Percentiles rank a stretch among this genome's conserved stretches.
These are phyloP conservation scores for Netelia melanura DNA, from an alignment of 2,888 invertebrate genomes.

Conservation along the genomic window DNA sequence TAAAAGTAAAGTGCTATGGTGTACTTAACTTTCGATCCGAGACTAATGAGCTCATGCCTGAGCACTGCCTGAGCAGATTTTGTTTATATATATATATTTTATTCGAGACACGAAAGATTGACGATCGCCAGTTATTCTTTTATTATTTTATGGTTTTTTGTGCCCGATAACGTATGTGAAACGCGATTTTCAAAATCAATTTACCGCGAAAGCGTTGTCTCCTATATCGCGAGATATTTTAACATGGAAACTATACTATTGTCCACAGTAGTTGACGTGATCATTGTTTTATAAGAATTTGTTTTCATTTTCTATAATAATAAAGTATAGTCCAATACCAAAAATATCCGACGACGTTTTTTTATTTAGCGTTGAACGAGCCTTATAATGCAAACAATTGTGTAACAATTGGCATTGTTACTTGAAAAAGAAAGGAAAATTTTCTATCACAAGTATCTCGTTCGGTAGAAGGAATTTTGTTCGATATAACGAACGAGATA, in stretches of 20 bases:
- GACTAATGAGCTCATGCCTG: conserved; percentile 12
- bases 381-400: not conserved
- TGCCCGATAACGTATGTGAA: conserved; percentile 18
- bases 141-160: conserved; percentile 42
- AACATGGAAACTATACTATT: conserved; percentile 68
- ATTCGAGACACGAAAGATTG: conserved; percentile 49
- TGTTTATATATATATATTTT: conserved; percentile 39
- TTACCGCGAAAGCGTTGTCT: conserved; percentile 30
- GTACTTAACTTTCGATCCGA: conserved; percentile 63
- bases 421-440: not conserved
- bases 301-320: conserved; percentile 79
- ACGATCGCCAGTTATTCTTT: conserved; percentile 45
- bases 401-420: not conserved
- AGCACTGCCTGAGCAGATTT: conserved; percentile 38
- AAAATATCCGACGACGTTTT: conserved; percentile 34
- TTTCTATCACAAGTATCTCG: conserved; percentile 3
- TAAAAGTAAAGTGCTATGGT: conserved; percentile 15
- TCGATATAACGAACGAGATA: conserved; percentile 35
- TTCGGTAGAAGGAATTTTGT: conserved; percentile 33
- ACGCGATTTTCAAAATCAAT: conserved; percentile 43
- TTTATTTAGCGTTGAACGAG: conserved; percentile 4
- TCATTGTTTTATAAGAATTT: conserved; percentile 80
- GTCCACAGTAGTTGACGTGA: conserved; percentile 78
- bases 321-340: conserved; percentile 71
- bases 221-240: conserved; percentile 58